Evolutionary conservation across 1,140 invertebrate species (phyloP).

Genomic region (Dendroctonus ponderosae): DNA sequence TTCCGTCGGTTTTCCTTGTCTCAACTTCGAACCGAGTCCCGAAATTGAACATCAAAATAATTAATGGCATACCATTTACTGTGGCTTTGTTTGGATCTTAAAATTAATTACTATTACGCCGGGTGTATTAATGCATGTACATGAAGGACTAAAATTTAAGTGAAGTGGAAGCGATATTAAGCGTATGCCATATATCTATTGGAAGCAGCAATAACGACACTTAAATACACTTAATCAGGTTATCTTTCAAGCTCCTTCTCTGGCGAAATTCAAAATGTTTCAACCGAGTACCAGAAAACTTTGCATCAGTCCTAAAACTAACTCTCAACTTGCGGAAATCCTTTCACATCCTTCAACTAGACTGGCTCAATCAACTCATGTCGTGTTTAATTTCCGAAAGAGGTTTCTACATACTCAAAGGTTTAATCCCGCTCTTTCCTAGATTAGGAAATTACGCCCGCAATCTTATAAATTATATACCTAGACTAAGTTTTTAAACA

Average conservation of each 20-base stretch:
- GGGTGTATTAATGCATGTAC: slow-evolving; percentile 10
- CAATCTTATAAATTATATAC: slow-evolving; percentile 6
- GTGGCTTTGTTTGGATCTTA: slow-evolving; percentile 14
- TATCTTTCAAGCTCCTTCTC: too few relatives aligned
- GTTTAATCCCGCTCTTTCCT: not conserved
- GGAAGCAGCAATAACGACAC: not conserved
- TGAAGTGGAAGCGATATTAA: not conserved
- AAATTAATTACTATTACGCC: slow-evolving; percentile 17
- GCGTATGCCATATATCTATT: not conserved
- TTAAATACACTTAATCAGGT: not conserved
- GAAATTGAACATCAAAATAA: slow-evolving; percentile 11
- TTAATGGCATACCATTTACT: slow-evolving; percentile 16
- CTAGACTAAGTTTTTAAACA: not conserved
- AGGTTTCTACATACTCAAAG: slow-evolving; percentile 1
- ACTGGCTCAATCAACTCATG: not conserved
- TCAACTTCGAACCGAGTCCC: not conserved
- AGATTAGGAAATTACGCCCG: slow-evolving; percentile 9
- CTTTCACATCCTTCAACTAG: not conserved
- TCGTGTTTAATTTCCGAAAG: slow-evolving; percentile 5
- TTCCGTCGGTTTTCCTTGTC: not conserved
- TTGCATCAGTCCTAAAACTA: not conserved
- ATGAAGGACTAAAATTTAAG: slow-evolving; percentile 3
- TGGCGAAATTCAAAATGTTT: not conserved
- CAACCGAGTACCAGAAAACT: not conserved
- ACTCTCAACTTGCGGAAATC: not conserved